Evolutionary conservation across 2,113 vertebrate genomes (phyloP), one percentile per base, ranked within the genome.

Genomic region (Osmerus mordax): DNA sequence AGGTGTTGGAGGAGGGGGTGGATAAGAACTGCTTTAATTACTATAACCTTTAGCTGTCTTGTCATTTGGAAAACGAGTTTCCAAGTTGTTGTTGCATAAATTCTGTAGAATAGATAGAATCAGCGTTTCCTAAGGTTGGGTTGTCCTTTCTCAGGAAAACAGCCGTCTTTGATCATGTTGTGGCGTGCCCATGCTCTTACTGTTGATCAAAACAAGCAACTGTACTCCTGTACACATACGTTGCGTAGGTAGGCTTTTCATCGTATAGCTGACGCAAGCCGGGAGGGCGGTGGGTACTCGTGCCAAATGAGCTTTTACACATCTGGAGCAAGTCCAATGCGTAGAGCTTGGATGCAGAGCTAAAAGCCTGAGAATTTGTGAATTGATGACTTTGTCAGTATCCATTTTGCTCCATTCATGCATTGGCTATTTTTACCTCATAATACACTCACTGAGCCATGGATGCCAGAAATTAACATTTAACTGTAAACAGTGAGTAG

Each of bases 241-340:
- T n/a, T 59, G n/a, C 15, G 21, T 70, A 29, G 0, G 29, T 65
- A n/a, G 32, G 32, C 16, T 18, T 19, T 13, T 32, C n/a, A 19
- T 16, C n/a, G 0, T 56, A 56, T n/a, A 56, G 55, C 55, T 56
- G 55, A 19, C 55, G 55, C n/a, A 18, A 41, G 63, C 63, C 29
- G 2, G 16, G 63, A 65, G 63, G 32, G 36, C 32, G 32, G 32
- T 29, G 15, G 68, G 23, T n/a, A 3, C 28, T 28, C 11, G 53
- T 74, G 77, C 68, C 72, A 71, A 25, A 51, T 52, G 29, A 29
- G 59, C 65, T 79, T 54, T 63, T 65, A 71, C 4, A 54, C 7
- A n/a, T 56, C 21, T 70, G 66, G 70, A 61, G 18, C 41, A 1
- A 14, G 13, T 69, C 69, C 72, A 78, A 59, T 18, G 7, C 23